phyloP scores from a whole-genome alignment of 2,113 vertebrate genomes.

The Microcebus tavaratra region DNA sequence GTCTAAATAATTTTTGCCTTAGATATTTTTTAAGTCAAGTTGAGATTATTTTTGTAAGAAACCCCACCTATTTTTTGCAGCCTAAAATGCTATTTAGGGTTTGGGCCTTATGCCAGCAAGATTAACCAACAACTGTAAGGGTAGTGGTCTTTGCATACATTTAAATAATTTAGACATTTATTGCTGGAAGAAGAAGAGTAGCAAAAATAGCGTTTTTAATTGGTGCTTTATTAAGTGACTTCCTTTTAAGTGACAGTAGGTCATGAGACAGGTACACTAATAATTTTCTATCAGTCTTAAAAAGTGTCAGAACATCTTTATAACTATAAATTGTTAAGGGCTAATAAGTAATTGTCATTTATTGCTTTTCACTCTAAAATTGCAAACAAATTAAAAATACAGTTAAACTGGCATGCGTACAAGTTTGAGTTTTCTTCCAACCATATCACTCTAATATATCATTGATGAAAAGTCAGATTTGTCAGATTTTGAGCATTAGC shows the following conservation, averaged over 20 bases:
- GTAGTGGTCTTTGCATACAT: neutral
- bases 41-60: slow-evolving; percentile 73
- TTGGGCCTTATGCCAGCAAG: slow-evolving; percentile 64
- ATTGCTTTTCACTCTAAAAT: slow-evolving; percentile 45
- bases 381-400: neutral
- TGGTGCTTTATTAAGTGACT: slow-evolving; percentile 65
- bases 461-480: slow-evolving; percentile 53
- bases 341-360: slow-evolving; percentile 8
- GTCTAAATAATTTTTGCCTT: slow-evolving; percentile 75
- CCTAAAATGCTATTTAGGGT: slow-evolving; percentile 38
- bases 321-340: slow-evolving; percentile 51
- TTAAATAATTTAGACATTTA: slow-evolving; percentile 11
- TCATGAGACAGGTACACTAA: slow-evolving; percentile 45
- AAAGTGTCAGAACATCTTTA: slow-evolving; percentile 31
- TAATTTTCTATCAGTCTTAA: slow-evolving; percentile 28
- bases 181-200: slow-evolving; percentile 15
- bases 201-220: slow-evolving; percentile 45
- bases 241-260: slow-evolving; percentile 21
- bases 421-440: neutral
- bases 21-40: slow-evolving; percentile 58
- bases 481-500: slow-evolving; percentile 60
- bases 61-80: slow-evolving; percentile 51
- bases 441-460: neutral
- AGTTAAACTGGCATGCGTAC: neutral
- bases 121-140: slow-evolving; percentile 10